Base-by-base conservation (phyloP, 2,113 vertebrate genomes). In the Sapayoa aenigma region DNA sequence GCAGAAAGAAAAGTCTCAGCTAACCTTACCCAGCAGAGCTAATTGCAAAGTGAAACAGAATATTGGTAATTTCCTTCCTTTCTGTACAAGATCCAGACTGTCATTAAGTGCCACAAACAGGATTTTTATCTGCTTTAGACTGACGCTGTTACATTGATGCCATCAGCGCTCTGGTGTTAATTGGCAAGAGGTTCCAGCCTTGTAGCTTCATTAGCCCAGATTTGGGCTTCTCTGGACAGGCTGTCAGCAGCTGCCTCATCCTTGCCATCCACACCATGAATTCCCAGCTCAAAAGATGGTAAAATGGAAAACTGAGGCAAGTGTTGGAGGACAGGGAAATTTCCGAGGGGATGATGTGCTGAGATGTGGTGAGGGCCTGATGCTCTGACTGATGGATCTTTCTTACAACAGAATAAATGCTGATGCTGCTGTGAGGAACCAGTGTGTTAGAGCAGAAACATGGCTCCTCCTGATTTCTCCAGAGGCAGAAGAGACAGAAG, bases 351-450 rank as follows among this genome's bases (percentile, higher is more conserved):
- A 53, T 31, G 35, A 24, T 18, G 58, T 5, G 46, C 19, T 11
- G 37, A 31, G 42, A 3, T 0, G 2, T 3, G 4, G 16, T 0
- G 1, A 41, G 18, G 13, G 33, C 22, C 39, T 46, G 39, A 0
- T 15, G 65, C 35, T 46, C 3, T 1, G 5, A 27, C 41, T 37
- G 33, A n/a, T 5, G 37, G 55, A 11, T 17, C 35, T 47, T 58
- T 7, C 42, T 28, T 18, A 3, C 21, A 3, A 7, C 16, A 60
- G 14, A 22, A 11, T 7, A 11, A 75, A n/a, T 12, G 0, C 9
- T 39, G 39, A 31, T 14, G 0, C 9, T 39, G 44, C 33, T 18
- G n/a, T 6, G 35, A 55, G 35, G 39, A 47, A 11, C 14, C 0
- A 3, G 22, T 6, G 33, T 7, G 31, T 11, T 37, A 42, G 62